phyloP scores from a whole-genome alignment of 2,888 invertebrate genomes.

The Aromia moschata region DNA sequence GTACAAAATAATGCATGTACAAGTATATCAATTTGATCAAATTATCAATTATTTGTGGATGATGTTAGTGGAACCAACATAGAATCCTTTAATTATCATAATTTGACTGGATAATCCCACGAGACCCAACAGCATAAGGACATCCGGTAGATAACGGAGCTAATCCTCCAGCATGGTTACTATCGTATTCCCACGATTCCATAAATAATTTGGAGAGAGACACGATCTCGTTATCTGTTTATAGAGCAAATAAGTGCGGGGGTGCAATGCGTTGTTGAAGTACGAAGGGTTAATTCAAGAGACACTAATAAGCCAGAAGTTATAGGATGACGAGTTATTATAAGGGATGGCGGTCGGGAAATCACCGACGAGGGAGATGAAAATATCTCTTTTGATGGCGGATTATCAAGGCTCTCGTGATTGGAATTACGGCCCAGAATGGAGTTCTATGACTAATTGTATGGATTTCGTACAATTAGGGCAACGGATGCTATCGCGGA shows the following conservation, averaged over 20 bases:
- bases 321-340: slow-evolving; percentile 41
- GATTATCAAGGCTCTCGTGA: slow-evolving; percentile 45
- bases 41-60: no score
- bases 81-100: no score
- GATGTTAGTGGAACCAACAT: no score
- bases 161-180: no score
- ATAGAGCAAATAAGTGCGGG: slow-evolving; percentile 28
- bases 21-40: no score
- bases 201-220: slow-evolving; percentile 30
- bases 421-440: slow-evolving; percentile 39
- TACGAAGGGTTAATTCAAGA: slow-evolving; percentile 41
- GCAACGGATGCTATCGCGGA: slow-evolving; percentile 5
- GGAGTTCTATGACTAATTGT: slow-evolving; percentile 44
- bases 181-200: slow-evolving; percentile 27
- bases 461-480: slow-evolving; percentile 31
- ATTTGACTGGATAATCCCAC: no score
- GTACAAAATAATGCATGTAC: no score
- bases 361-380: slow-evolving; percentile 31
- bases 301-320: slow-evolving; percentile 42
- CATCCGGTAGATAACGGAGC: no score
- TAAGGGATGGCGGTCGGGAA: slow-evolving; percentile 35
- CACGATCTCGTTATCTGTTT: slow-evolving; percentile 35
- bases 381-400: slow-evolving; percentile 37
- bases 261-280: slow-evolving; percentile 25
- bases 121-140: no score